Evolutionary conservation across 2,888 invertebrate species (phyloP), one percentile per base, ranked within the genome.

Genomic region (Drymonia ruficornis): DNA sequence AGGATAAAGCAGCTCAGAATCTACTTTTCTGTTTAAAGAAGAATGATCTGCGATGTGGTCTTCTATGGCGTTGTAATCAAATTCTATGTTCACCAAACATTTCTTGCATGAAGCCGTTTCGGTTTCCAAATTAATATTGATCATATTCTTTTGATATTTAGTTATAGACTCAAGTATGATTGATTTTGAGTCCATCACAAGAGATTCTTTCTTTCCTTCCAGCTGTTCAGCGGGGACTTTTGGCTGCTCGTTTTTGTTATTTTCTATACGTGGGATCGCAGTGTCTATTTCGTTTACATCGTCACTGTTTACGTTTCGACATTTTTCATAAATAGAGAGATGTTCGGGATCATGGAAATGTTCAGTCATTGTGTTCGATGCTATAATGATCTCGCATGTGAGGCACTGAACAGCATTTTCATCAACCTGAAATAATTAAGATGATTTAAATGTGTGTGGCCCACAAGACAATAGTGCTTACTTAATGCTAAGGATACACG

Each of bases 311-410:
- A 12, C 40, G 8, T 40, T 16, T 11, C 16, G 16, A 49, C 48
- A 43, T 54, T 60, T 63, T 4, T 46, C 34, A 15, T 52, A 63
- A 7, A 53, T 28, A 13, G 53, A 47, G 1, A 28, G 23, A 53
- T 86, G 86, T n/a, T 64, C 66, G 0, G 51, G 11, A 18, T 67
- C 59, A n/a, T 72, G 55, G 36, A 75, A 76, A 61, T 86, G 86
- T 3, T 62, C 51, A 9, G 34, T 49, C 19, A 79, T 52, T 6
- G 36, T 55, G 7, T 56, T 55, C 2, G 58, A 42, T 1, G 66
- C 52, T 8, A 73, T 44, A 36, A 82, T 51, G 34, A 55, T 61
- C 61, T 85, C 83, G 54, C 86, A 86, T n/a, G 77, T 80, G 9
- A 84, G 48, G 49, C 84, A 85, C 55, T 82, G 80, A 29, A 77